A percentile compares a stretch with the other conserved stretches of the same genome.
Conservation (phyloP, 1,140 invertebrate genomes). For the Odontomachus brunneus region DNA sequence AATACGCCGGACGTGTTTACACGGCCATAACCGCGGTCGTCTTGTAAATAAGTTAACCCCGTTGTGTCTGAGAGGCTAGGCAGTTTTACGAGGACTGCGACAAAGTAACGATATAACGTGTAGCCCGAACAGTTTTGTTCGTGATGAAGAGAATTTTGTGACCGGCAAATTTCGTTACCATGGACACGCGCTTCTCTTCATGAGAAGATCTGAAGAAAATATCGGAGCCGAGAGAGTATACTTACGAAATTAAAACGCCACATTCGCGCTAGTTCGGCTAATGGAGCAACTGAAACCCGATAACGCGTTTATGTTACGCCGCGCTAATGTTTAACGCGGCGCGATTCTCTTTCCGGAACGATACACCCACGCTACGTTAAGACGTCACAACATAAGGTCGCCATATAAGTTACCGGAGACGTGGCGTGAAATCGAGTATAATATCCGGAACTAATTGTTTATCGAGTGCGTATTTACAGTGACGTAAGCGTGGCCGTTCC, state of each 20-base stretch:
- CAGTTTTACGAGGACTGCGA: conserved; percentile 73
- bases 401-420: conserved; percentile 1
- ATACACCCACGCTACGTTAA: not conserved
- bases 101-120: conserved; percentile 70
- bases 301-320: too few relatives aligned
- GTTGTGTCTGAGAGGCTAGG: conserved; percentile 58
- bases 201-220: too few relatives aligned
- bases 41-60: conserved; percentile 75
- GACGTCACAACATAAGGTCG: not conserved
- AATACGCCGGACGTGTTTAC: conserved; percentile 76
- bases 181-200: not conserved
- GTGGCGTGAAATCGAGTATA: conserved; percentile 27
- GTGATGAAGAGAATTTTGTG: conserved; percentile 40
- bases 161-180: conserved; percentile 24
- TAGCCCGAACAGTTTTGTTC: not conserved
- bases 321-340: not conserved
- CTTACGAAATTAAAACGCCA: not conserved
- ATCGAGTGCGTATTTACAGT: conserved; percentile 66
- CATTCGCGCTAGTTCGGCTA: not conserved
- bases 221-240: too few relatives aligned
- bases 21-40: conserved; percentile 72
- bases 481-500: conserved; percentile 62
- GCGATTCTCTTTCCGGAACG: conserved; percentile 14
- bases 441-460: conserved; percentile 48
- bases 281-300: not conserved